A percentile compares a stretch with the other conserved stretches of the same genome.
Evolutionary conservation across 1,140 invertebrate genomes (phyloP).

Genomic region (Frieseomelitta varia): DNA sequence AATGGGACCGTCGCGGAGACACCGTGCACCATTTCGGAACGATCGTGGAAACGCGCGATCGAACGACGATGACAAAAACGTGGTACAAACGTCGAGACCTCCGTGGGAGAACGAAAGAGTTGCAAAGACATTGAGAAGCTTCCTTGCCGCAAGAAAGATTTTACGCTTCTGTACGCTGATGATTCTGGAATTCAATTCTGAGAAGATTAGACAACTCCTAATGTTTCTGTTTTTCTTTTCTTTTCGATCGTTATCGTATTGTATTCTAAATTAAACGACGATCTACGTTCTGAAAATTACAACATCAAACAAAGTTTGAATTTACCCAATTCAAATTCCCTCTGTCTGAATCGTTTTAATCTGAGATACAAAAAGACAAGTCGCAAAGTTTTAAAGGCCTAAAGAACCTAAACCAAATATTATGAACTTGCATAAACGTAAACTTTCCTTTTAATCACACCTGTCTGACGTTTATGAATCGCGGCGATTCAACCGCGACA

Average conservation of each 20-base stretch:
- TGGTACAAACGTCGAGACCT: neutral
- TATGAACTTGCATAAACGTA: neutral
- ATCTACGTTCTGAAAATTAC: too few relatives aligned
- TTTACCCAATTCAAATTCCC: too few relatives aligned
- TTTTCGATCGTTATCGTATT: too few relatives aligned
- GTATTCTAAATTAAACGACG: too few relatives aligned
- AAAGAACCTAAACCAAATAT: neutral
- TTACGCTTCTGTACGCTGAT: neutral
- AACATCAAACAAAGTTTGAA: too few relatives aligned
- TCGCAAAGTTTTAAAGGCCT: too few relatives aligned
- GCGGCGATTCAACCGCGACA: neutral
- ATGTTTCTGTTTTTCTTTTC: too few relatives aligned
- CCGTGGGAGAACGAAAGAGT: neutral
- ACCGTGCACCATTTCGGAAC: slow-evolving; percentile 11
- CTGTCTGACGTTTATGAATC: slow-evolving; percentile 19
- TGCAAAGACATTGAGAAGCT: neutral
- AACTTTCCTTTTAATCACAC: neutral
- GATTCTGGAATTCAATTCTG: too few relatives aligned
- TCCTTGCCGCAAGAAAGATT: neutral
- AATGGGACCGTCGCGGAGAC: slow-evolving; percentile 6
- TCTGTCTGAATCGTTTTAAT: too few relatives aligned
- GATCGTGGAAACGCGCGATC: neutral
- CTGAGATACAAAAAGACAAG: neutral
- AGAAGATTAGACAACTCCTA: too few relatives aligned
- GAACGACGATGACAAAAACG: neutral